Conservation (phyloP, 92 coral and sea anemone genomes). For the Epizoanthus fatuus region DNA sequence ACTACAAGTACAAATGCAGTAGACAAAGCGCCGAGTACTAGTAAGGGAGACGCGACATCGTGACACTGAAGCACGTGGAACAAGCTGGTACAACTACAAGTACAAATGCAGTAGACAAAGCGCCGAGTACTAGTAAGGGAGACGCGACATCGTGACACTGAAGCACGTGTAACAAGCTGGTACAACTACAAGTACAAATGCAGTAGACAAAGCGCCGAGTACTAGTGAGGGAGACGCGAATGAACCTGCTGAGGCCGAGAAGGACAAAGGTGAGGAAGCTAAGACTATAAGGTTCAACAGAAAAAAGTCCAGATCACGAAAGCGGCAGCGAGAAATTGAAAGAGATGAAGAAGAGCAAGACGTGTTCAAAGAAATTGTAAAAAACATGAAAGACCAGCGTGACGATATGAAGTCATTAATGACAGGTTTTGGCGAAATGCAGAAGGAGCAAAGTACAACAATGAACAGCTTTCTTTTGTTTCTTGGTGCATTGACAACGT, state of each 20-base stretch:
- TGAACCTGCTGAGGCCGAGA: too few species aligned
- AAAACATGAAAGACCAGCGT: conserved; percentile 41
- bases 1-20: too few species aligned
- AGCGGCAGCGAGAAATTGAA: conserved; percentile 22
- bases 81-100: conserved; percentile 48
- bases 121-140: neutral
- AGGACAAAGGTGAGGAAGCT: neutral
- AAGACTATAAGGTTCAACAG: conserved; percentile 10
- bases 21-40: too few species aligned
- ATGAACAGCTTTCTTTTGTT: conserved; percentile 48
- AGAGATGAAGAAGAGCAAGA: conserved; percentile 34
- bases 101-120: conserved; percentile 1
- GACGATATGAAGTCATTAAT: conserved; percentile 46
- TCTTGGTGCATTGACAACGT: conserved; percentile 43
- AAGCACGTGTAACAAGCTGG: conserved; percentile 63
- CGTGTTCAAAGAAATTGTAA: conserved; percentile 35
- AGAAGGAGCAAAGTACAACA: conserved; percentile 38
- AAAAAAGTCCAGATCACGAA: conserved; percentile 30
- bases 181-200: conserved; percentile 8
- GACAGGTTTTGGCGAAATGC: conserved; percentile 39
- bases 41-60: conserved; percentile 69
- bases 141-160: conserved; percentile 64
- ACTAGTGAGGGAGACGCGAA: too few species aligned
- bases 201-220: conserved; percentile 4
- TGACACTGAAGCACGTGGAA: conserved; percentile 61